Base-by-base conservation (phyloP, 2,797 vertebrate species). In the Chaetodon trifasciatus region DNA sequence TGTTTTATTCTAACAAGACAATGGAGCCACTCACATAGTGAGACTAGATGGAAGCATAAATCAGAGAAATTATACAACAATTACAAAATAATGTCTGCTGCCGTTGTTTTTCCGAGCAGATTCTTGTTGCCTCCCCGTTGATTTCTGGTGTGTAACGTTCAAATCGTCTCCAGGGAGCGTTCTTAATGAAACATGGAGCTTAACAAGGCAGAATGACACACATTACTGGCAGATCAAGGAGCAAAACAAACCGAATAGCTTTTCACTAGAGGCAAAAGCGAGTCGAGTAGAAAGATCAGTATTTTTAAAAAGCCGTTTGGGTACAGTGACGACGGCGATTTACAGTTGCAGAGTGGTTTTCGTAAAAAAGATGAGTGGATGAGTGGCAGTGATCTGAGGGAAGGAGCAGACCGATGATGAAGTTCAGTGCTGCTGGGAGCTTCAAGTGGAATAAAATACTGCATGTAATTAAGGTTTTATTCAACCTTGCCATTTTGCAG, bases 11-110 rank as follows among this genome's bases (percentile, higher is more conserved):
- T 73, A 66, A 81, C 56, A 39, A 74, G 61, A 82, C 28, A 79
- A 87, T 72, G 66, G 74, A 81, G 74, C 85, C 74, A 74, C 89
- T 92, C 87, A 73, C 93, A 90, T 53, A 91, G 89, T 92, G 93
- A 91, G 88, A 89, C 83, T 71, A 70, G 52, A 87, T 40, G 28
- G 42, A 70, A 49, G 40, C 24, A 74, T 28, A 24, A 83, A 70
- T 74, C 37, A 68, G 23, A 81, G 16, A 78, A 62, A 55, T 4
- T 64, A 46, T 32, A 49, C 40, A 7, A 84, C 57, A 81, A 70
- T 74, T 70, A 71, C 35, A 83, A 76, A 67, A 61, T 17, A 23
- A 35, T 12, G 57, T 15, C 70, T 55, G 55, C 40, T 74, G 76
- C 21, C 4, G 35, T 32, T 61, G 12, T 15, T 49, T 58, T 58